These are phyloP conservation scores for Hippolais icterina DNA, from an alignment of 2,113 vertebrate species.

Conservation along the genomic window DNA sequence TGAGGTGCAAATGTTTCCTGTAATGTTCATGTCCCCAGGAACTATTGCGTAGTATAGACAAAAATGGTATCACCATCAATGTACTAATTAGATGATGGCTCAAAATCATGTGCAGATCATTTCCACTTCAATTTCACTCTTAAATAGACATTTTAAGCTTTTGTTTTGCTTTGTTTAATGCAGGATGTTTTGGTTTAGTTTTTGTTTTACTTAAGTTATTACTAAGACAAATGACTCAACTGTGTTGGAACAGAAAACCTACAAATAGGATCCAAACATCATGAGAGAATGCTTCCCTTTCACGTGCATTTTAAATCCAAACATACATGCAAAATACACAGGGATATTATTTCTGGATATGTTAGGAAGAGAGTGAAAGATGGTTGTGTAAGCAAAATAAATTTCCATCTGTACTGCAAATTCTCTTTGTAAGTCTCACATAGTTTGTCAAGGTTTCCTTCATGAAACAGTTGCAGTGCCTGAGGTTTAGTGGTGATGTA, in stretches of 20 bases:
- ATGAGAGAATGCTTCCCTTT: background rate
- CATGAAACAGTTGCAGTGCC: background rate
- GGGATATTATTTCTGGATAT: background rate
- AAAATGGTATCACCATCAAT: background rate
- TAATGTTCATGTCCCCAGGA: background rate
- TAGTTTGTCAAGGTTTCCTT: background rate
- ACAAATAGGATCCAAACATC: background rate
- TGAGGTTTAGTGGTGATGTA: background rate
- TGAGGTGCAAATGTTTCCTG: fast-evolving
- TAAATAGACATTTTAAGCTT: background rate
- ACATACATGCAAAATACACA: background rate
- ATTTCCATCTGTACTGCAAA: background rate
- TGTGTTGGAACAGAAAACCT: background rate
- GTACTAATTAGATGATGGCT: background rate
- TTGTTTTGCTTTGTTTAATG: background rate
- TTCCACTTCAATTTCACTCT: background rate
- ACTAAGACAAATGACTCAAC: background rate
- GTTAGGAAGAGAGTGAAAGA: background rate
- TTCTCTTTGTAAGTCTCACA: background rate
- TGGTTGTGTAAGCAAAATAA: background rate
- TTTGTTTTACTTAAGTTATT: background rate
- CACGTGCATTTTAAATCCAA: background rate
- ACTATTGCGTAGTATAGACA: background rate
- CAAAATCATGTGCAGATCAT: background rate
- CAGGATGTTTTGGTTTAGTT: background rate